Evolutionary conservation across 1,140 invertebrate genomes (phyloP).

Genomic region (Drosophila arawakana): DNA sequence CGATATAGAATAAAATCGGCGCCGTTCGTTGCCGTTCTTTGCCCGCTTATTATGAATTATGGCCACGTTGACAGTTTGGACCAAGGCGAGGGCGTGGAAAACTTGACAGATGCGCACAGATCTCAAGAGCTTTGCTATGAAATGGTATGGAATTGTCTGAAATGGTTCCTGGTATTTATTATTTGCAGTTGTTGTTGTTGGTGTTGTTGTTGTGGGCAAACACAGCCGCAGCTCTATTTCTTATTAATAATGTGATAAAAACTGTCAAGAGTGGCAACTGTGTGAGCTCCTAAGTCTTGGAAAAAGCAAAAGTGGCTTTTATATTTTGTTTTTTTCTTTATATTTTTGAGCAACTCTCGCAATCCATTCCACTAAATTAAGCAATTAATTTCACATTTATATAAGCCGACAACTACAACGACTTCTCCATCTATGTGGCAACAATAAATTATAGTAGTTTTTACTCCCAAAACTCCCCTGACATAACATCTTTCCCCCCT

Average conservation of each 20-base stretch:
- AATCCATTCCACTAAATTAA: conserved; percentile 82
- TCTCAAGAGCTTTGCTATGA: conserved; percentile 36
- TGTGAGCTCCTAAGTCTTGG: conserved; percentile 38
- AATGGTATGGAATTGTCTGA: background rate
- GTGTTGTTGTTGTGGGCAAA: conserved; percentile 21
- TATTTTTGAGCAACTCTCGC: conserved; percentile 53
- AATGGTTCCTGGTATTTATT: conserved; percentile 71
- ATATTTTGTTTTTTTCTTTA: too few relatives aligned
- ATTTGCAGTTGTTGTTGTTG: conserved; percentile 16
- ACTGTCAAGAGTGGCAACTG: conserved; percentile 70
- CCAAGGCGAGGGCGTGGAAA: conserved; percentile 77
- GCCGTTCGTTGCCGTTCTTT: conserved; percentile 58
- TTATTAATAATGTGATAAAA: conserved; percentile 83
- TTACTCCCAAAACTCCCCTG: conserved; percentile 4
- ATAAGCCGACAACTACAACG: conserved; percentile 76
- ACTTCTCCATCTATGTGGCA: conserved; percentile 36
- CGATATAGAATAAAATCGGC: conserved; percentile 61
- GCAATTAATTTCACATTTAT: conserved; percentile 81
- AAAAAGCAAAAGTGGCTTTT: conserved; percentile 52
- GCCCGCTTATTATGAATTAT: conserved; percentile 79
- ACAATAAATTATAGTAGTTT: conserved; percentile 71
- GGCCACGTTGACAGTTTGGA: conserved; percentile 80
- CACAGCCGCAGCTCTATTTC: conserved; percentile 65
- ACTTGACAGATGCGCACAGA: conserved; percentile 77
- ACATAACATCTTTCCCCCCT: background rate